Evolutionary conservation across 2,797 vertebrate genomes (phyloP).

Genomic region (Tachyglossus aculeatus): DNA sequence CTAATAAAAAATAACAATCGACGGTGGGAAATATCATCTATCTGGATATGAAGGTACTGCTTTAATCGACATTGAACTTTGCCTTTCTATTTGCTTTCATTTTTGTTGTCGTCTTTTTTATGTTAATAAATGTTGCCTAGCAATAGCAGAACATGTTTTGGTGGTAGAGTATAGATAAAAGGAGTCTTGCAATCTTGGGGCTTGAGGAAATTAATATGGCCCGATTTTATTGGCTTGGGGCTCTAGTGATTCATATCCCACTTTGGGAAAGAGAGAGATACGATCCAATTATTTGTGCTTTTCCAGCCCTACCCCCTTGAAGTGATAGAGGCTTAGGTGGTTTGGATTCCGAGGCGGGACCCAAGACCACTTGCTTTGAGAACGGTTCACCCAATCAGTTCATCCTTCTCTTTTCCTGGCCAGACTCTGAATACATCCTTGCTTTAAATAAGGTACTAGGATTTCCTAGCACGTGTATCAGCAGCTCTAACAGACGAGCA

Average conservation of each 20-base stretch:
- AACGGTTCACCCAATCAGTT: neutral
- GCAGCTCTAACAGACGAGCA: conserved; percentile 40
- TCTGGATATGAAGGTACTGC: neutral
- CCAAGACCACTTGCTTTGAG: neutral
- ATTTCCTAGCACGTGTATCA: neutral
- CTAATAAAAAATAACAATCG: neutral
- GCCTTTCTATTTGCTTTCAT: neutral
- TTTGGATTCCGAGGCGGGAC: no score
- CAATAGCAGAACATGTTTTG: neutral
- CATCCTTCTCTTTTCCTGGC: neutral
- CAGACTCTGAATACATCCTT: neutral
- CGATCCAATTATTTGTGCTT: neutral
- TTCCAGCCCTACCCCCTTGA: no score
- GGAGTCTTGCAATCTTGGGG: conserved; percentile 2
- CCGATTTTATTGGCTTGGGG: neutral
- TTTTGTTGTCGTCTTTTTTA: neutral
- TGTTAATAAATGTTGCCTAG: conserved; percentile 12
- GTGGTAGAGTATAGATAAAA: neutral
- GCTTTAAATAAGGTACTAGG: neutral
- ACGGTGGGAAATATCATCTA: no score
- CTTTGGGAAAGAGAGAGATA: neutral
- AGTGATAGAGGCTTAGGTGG: no score
- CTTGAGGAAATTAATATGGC: conserved; percentile 12
- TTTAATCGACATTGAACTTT: neutral
- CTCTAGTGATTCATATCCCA: neutral